A percentile compares a stretch with the other conserved stretches of the same genome.
phyloP scores from a whole-genome alignment of 2,113 vertebrate genomes.

The Alosa alosa region DNA sequence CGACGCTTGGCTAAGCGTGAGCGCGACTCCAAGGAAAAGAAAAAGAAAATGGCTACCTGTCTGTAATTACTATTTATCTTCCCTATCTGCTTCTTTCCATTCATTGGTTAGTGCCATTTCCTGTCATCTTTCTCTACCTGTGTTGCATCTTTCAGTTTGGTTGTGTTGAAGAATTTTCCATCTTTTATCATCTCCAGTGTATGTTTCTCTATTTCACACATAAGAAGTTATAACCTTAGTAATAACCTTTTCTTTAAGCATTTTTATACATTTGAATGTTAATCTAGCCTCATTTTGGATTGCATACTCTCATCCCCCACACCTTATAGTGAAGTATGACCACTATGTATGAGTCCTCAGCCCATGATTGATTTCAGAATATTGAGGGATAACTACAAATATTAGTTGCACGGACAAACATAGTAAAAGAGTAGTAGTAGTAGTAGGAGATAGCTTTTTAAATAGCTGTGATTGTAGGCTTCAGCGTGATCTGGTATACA shows the following conservation, averaged over 20 bases:
- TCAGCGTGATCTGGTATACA: too few species aligned
- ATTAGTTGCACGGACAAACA: too few species aligned
- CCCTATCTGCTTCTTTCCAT: conserved; percentile 66
- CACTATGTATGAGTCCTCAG: too few species aligned
- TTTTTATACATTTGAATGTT: neutral
- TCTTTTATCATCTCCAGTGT: neutral
- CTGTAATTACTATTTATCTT: conserved; percentile 77
- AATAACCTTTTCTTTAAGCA: neutral
- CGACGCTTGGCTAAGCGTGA: conserved; percentile 88
- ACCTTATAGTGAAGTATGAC: too few species aligned
- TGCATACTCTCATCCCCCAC: neutral
- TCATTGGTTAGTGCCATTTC: conserved; percentile 81
- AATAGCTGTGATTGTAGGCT: too few species aligned
- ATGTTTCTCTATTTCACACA: conserved; percentile 7
- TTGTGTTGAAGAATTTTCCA: neutral
- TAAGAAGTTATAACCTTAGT: neutral
- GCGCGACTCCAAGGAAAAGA: conserved; percentile 88
- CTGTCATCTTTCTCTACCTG: conserved; percentile 31
- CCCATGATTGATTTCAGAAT: too few species aligned
- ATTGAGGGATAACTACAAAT: too few species aligned
- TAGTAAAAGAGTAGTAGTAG: too few species aligned
- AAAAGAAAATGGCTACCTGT: conserved; percentile 94
- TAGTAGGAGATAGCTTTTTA: too few species aligned
- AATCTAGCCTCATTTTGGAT: neutral
- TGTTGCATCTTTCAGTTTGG: neutral